Percentiles rank a stretch among this genome's conserved stretches.
These are phyloP conservation scores for Xestoiulus laeticollis DNA, from an alignment of 2,888 invertebrate genomes.

Conservation along the genomic window DNA sequence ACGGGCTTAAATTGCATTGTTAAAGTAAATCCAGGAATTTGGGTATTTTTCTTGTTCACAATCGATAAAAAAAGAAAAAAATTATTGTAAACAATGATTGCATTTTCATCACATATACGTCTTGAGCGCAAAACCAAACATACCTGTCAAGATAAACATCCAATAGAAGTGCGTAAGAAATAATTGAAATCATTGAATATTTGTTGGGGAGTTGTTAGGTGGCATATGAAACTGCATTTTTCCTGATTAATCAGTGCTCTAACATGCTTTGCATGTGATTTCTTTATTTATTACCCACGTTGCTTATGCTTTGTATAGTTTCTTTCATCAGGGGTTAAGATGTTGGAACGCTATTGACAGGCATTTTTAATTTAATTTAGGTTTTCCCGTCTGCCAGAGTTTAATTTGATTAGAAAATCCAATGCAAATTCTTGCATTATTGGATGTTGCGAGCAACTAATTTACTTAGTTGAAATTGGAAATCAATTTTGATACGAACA, in stretches of 20 bases:
- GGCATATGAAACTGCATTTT: not conserved
- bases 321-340: not conserved
- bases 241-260: not conserved
- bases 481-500: not conserved
- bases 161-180: not conserved
- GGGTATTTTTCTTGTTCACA: not conserved
- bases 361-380: not conserved
- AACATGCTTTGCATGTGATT: not conserved
- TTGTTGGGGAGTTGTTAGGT: not conserved
- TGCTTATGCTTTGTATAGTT: not conserved
- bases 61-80: not conserved
- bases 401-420: not conserved
- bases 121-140: not conserved
- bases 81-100: conserved; percentile 7
- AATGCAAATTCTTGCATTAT: not conserved
- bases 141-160: not conserved
- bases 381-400: not conserved
- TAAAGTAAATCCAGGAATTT: not conserved
- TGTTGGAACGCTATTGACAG: not conserved
- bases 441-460: not conserved
- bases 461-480: not conserved
- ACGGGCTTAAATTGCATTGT: not conserved
- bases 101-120: conserved; percentile 26
- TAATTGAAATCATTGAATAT: not conserved
- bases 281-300: not conserved